Evolutionary conservation across 2,888 invertebrate genomes (phyloP).

Genomic region (Agrochola litura): DNA sequence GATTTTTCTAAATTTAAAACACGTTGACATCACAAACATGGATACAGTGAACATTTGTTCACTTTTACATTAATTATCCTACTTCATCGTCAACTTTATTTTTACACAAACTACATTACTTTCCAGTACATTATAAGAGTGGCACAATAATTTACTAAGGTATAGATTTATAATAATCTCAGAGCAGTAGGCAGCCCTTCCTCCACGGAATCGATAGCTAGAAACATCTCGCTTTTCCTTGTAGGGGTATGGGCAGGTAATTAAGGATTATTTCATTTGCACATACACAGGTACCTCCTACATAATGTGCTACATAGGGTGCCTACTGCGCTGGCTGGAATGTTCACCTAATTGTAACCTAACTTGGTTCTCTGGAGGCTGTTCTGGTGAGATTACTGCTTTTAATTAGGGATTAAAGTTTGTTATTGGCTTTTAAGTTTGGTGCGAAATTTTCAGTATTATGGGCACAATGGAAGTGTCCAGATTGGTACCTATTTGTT

Average conservation of each 20-base stretch:
- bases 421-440: background rate
- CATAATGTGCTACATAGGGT: conserved; percentile 18
- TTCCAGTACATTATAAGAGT: too few relatives aligned
- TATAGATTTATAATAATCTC: too few relatives aligned
- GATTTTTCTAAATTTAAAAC: too few relatives aligned
- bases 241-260: conserved; percentile 47
- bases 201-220: conserved; percentile 37
- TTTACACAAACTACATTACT: too few relatives aligned
- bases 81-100: too few relatives aligned
- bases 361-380: conserved; percentile 24
- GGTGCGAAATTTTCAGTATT: background rate
- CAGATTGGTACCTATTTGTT: background rate
- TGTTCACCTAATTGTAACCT: conserved; percentile 49
- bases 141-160: too few relatives aligned
- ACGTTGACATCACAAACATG: too few relatives aligned
- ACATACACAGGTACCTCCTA: conserved; percentile 31
- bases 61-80: too few relatives aligned
- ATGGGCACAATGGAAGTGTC: too few relatives aligned
- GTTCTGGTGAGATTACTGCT: background rate
- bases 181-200: conserved; percentile 45
- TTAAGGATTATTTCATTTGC: conserved; percentile 66
- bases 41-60: too few relatives aligned
- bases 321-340: background rate
- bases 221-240: conserved; percentile 58
- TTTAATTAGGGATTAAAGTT: conserved; percentile 17